A percentile compares a stretch with the other conserved stretches of the same genome.
Conservation (phyloP, 2,888 invertebrate genomes). For the Troides helena region DNA sequence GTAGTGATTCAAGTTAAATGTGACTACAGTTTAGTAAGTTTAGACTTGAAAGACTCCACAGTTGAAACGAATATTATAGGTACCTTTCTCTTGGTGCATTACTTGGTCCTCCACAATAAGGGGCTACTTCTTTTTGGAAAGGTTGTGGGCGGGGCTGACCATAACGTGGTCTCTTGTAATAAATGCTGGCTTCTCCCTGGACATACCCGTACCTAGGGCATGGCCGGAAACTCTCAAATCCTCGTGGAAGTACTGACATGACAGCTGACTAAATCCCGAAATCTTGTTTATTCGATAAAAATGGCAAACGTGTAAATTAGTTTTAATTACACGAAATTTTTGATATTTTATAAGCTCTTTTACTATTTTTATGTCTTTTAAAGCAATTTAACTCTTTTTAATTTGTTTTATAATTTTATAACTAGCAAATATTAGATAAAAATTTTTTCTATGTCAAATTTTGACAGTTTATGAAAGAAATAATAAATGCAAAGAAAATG, state of each 20-base stretch:
- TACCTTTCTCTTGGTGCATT: conserved; percentile 62
- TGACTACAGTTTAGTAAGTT: not conserved
- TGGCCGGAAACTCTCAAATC: conserved; percentile 54
- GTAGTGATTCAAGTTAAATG: no score
- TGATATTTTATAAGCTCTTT: conserved; percentile 25
- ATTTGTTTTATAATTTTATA: conserved; percentile 20
- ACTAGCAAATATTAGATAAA: conserved; percentile 6
- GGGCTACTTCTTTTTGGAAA: conserved; percentile 53
- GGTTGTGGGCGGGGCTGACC: conserved; percentile 71
- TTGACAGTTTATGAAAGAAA: conserved; percentile 12
- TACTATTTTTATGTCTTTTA: conserved; percentile 34
- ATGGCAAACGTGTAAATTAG: not conserved
- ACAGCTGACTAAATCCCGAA: not conserved
- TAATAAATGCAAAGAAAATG: not conserved
- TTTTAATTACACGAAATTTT: conserved; percentile 12
- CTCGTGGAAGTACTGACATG: conserved; percentile 66
- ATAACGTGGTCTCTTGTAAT: conserved; percentile 64
- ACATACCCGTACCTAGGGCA: conserved; percentile 61
- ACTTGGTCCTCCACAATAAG: conserved; percentile 53
- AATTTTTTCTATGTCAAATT: conserved; percentile 4
- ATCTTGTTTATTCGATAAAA: not conserved
- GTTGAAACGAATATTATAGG: not conserved
- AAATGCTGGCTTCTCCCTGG: conserved; percentile 62
- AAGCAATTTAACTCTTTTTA: conserved; percentile 27
- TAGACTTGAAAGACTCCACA: not conserved